These are phyloP conservation scores for Epizoanthus scotinus DNA, from an alignment of 92 coral and sea anemone genomes.

Conservation along the genomic window DNA sequence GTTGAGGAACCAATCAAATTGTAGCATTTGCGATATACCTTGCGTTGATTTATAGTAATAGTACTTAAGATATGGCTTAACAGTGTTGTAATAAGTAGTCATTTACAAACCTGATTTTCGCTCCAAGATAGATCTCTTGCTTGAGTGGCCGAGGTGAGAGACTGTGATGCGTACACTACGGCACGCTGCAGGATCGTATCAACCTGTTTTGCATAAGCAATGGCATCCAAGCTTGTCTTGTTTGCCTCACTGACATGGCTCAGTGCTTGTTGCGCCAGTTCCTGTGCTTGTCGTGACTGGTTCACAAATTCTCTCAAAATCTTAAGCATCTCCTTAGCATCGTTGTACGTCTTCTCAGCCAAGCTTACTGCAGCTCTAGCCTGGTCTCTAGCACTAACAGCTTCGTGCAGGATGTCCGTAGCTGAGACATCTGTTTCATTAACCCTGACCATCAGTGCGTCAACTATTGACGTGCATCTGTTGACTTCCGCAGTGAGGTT, in stretches of 20 bases:
- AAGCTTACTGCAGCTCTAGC: slow-evolving; percentile 72
- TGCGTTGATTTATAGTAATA: too few relatives aligned
- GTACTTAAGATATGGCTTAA: not conserved
- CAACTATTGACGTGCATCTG: slow-evolving; percentile 40
- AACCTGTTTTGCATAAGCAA: slow-evolving; percentile 61
- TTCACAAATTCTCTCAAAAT: slow-evolving; percentile 65
- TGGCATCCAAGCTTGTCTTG: slow-evolving; percentile 69
- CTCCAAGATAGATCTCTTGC: slow-evolving; percentile 59
- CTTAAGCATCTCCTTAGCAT: slow-evolving; percentile 72
- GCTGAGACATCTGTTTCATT: slow-evolving; percentile 38
- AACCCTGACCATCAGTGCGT: slow-evolving; percentile 50
- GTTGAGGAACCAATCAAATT: too few relatives aligned
- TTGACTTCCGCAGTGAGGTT: slow-evolving; percentile 51
- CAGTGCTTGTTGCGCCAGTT: slow-evolving; percentile 71
- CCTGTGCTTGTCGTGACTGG: slow-evolving; percentile 67
- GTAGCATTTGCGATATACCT: too few relatives aligned
- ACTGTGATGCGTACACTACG: slow-evolving; percentile 52
- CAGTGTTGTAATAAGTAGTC: not conserved
- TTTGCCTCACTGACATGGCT: slow-evolving; percentile 62
- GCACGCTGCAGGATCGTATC: slow-evolving; percentile 76
- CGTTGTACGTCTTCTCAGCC: slow-evolving; percentile 70
- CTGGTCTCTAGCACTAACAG: slow-evolving; percentile 54
- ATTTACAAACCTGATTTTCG: slow-evolving; percentile 80
- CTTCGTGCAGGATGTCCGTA: slow-evolving; percentile 63
- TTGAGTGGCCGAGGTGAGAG: slow-evolving; percentile 52